A percentile compares a stretch with the other conserved stretches of the same genome.
phyloP scores from a whole-genome alignment of 2,797 vertebrate species.

The Betta splendens region DNA sequence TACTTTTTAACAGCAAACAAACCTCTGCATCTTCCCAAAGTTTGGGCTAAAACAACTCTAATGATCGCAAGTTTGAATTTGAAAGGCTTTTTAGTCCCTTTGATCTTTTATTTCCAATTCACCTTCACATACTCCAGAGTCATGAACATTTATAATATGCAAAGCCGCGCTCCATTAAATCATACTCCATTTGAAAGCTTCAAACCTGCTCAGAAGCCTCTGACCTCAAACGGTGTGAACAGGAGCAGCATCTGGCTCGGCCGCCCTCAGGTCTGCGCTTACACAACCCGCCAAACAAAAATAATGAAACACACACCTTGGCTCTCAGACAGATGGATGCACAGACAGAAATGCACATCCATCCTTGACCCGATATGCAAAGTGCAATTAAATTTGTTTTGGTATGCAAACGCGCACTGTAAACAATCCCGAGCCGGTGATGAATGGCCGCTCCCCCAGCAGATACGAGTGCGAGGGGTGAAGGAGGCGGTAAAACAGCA shows the following conservation, averaged over 20 bases:
- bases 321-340: conserved; percentile 5
- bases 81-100: conserved; percentile 64
- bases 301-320: background rate
- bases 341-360: conserved; percentile 29
- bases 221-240: conserved; percentile 60
- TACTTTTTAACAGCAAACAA: conserved; percentile 47
- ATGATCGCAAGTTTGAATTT: conserved; percentile 60
- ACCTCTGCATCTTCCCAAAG: conserved; percentile 34
- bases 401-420: conserved; percentile 12
- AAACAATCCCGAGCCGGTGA: conserved; percentile 34
- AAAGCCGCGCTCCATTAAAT: conserved; percentile 62
- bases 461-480: conserved; percentile 38
- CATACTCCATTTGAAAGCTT: conserved; percentile 46
- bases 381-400: conserved; percentile 53
- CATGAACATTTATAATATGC: conserved; percentile 75
- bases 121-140: conserved; percentile 72
- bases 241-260: conserved; percentile 26
- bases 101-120: conserved; percentile 76
- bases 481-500: conserved; percentile 55
- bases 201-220: conserved; percentile 60
- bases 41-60: conserved; percentile 60
- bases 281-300: conserved; percentile 19
- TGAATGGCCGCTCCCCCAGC: conserved; percentile 13
- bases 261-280: conserved; percentile 42
- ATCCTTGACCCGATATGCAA: conserved; percentile 63